Evolutionary conservation across 2,888 invertebrate species (phyloP).

Genomic region (Nemotelus nigrinus): DNA sequence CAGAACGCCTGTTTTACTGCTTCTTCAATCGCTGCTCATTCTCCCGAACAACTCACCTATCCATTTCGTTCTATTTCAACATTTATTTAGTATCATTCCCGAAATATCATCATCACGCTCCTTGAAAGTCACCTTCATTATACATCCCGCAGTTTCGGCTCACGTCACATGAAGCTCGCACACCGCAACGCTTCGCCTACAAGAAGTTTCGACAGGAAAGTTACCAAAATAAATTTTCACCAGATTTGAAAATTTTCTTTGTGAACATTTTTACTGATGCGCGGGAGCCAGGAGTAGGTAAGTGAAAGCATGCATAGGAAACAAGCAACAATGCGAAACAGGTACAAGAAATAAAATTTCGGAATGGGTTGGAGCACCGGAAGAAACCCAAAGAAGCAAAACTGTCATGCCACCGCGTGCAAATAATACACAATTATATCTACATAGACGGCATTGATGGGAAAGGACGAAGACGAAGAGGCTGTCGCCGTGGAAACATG

Average conservation of each 20-base stretch:
- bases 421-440: conserved; percentile 17
- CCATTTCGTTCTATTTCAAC: not conserved
- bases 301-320: not conserved
- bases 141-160: not conserved
- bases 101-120: not conserved
- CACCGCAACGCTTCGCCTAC: not conserved
- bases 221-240: conserved; percentile 36
- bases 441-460: not conserved
- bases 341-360: not conserved
- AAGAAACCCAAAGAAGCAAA: not conserved
- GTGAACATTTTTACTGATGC: not conserved
- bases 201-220: conserved; percentile 18
- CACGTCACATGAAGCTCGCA: not conserved
- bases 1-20: too few species aligned
- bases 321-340: not conserved
- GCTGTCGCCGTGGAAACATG: not conserved
- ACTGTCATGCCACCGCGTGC: not conserved
- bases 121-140: conserved; percentile 21
- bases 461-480: not conserved
- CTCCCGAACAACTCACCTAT: too few species aligned
- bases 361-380: not conserved
- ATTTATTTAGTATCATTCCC: conserved; percentile 18
- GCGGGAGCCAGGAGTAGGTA: not conserved
- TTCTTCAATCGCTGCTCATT: too few species aligned
- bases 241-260: conserved; percentile 33